Percentiles rank a stretch among this genome's conserved stretches.
These are phyloP conservation scores for Channa maculata DNA, from an alignment of 2,113 vertebrate species.

Conservation along the genomic window DNA sequence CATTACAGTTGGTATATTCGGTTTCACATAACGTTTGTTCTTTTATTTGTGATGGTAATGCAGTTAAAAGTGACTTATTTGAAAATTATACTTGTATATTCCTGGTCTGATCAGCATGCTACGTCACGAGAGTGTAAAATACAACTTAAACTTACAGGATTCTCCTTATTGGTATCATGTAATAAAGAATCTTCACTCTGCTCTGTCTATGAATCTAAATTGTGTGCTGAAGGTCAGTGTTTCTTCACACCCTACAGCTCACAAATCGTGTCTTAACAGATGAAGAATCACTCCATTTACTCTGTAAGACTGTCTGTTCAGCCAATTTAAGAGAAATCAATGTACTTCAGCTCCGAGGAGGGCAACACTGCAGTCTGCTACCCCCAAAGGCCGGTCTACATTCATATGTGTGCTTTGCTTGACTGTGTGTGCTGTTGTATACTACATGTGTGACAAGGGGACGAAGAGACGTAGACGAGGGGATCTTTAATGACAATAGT, in stretches of 20 bases:
- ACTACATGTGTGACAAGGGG: constrained; percentile 11
- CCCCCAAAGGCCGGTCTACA: constrained; percentile 42
- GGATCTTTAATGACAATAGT: constrained; percentile 21
- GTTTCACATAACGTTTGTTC: not conserved
- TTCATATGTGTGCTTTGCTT: constrained; percentile 28
- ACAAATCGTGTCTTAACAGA: constrained; percentile 82
- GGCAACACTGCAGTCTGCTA: constrained; percentile 53
- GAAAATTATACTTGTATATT: not conserved
- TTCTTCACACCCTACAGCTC: constrained; percentile 81
- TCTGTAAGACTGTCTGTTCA: constrained; percentile 71
- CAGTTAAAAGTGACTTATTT: not conserved
- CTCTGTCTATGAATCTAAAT: constrained; percentile 74
- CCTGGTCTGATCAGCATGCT: not conserved
- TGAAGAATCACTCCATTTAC: constrained; percentile 86
- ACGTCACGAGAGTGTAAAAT: not conserved
- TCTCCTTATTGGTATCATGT: not conserved
- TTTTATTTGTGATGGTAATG: not conserved
- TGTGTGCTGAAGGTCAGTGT: constrained; percentile 87
- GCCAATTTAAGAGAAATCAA: constrained; percentile 81
- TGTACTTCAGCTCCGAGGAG: constrained; percentile 64
- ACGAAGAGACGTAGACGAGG: constrained; percentile 33
- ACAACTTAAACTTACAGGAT: not conserved
- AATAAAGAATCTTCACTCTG: constrained; percentile 2
- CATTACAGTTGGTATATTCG: not conserved
- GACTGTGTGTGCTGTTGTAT: constrained; percentile 20